Evolutionary conservation across 2,888 invertebrate genomes (phyloP).

Genomic region (Linyphia triangularis): DNA sequence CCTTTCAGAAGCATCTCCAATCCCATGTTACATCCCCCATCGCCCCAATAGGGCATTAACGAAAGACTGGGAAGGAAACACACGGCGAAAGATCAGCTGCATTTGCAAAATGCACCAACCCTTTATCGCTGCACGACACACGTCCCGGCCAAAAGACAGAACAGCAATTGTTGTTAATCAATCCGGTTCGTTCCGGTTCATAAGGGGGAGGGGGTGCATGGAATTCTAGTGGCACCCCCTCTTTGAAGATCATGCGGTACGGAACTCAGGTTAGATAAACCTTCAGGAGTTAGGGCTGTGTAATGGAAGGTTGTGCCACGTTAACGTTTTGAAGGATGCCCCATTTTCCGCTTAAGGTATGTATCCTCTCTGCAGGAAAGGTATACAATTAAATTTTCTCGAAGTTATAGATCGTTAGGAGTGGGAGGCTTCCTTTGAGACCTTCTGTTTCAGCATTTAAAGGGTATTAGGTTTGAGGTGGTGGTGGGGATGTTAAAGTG

Average conservation of each 20-base stretch:
- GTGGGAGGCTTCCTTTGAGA: background rate
- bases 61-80: background rate
- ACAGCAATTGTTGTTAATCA: slow-evolving; percentile 42
- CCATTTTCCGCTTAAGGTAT: background rate
- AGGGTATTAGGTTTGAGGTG: too few species aligned
- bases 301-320: slow-evolving; percentile 11
- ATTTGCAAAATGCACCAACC: slow-evolving; percentile 35
- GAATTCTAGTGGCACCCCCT: background rate
- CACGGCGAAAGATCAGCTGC: slow-evolving; percentile 28
- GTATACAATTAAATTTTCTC: background rate
- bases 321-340: slow-evolving; percentile 26
- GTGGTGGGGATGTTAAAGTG: too few species aligned
- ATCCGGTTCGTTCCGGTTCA: slow-evolving; percentile 45
- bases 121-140: slow-evolving; percentile 47
- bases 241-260: background rate
- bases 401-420: slow-evolving; percentile 3
- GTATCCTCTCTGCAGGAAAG: background rate
- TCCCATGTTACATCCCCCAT: slow-evolving; percentile 11
- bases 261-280: background rate
- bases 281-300: background rate
- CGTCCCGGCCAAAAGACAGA: slow-evolving; percentile 46
- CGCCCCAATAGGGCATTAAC: background rate
- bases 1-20: background rate
- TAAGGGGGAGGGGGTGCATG: slow-evolving; percentile 5
- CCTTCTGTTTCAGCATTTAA: background rate